These are phyloP conservation scores for Rhinoderma darwinii DNA, from an alignment of 2,113 vertebrate genomes.

Conservation along the genomic window DNA sequence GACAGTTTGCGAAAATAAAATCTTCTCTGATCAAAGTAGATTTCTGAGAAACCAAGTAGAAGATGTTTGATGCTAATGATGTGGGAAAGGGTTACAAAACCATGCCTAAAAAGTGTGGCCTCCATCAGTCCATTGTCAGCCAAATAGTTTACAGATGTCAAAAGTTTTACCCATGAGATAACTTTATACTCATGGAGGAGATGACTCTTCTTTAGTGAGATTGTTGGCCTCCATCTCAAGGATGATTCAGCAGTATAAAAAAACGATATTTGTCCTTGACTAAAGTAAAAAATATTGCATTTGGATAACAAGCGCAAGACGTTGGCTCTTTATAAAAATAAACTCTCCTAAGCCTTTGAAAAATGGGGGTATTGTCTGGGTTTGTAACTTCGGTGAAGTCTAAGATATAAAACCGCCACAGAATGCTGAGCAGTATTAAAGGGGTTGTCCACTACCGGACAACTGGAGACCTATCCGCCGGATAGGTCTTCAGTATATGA, in stretches of 20 bases:
- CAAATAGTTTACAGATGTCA: conserved; percentile 12
- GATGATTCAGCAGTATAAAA: neutral
- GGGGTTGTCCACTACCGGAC: too few species aligned
- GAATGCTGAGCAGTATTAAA: neutral
- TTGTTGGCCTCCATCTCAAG: neutral
- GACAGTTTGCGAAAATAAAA: neutral
- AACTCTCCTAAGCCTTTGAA: neutral
- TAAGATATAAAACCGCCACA: neutral
- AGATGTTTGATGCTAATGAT: conserved; percentile 17
- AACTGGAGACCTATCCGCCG: too few species aligned
- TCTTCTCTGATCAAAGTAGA: neutral
- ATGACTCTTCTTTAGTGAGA: neutral
- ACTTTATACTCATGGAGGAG: neutral
- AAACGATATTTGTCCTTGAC: neutral
- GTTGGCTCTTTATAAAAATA: neutral
- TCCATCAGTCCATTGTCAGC: neutral
- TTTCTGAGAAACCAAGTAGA: neutral
- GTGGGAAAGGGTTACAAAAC: neutral
- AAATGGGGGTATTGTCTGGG: neutral
- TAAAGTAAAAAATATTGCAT: neutral
- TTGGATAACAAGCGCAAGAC: neutral
- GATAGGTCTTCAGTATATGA: too few species aligned
- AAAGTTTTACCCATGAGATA: neutral
- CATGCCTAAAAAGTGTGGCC: conserved; percentile 5
- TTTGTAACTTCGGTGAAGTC: neutral